Evolutionary conservation across 2,113 vertebrate species (phyloP).

Genomic region (Chiloscyllium plagiosum): DNA sequence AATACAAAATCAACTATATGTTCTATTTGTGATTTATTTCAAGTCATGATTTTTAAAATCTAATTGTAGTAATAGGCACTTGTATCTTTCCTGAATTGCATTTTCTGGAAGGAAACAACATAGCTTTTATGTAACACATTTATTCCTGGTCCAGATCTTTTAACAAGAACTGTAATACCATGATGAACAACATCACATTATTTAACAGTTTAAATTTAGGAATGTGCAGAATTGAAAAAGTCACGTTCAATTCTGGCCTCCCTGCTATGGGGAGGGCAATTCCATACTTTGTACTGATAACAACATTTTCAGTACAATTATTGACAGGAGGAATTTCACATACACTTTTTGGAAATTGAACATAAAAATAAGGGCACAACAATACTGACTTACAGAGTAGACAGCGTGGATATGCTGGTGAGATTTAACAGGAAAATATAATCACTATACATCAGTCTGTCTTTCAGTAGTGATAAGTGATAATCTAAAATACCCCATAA

Average conservation of each 20-base stretch:
- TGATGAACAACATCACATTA: neutral
- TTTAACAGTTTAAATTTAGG: neutral
- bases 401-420: slow-evolving; percentile 24
- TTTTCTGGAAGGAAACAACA: neutral
- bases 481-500: neutral
- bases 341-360: slow-evolving; percentile 18
- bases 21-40: neutral
- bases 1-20: no score
- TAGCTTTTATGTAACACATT: neutral
- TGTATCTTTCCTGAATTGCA: neutral
- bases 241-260: neutral
- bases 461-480: neutral
- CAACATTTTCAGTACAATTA: neutral
- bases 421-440: neutral
- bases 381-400: neutral
- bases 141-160: neutral
- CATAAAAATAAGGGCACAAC: slow-evolving; percentile 34
- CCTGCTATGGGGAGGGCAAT: neutral
- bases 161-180: neutral
- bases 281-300: neutral
- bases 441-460: neutral
- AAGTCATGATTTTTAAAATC: neutral
- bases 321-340: slow-evolving; percentile 14
- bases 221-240: neutral
- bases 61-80: neutral